Base-by-base conservation (phyloP, 2,888 invertebrate species). In the Formica aserva region DNA sequence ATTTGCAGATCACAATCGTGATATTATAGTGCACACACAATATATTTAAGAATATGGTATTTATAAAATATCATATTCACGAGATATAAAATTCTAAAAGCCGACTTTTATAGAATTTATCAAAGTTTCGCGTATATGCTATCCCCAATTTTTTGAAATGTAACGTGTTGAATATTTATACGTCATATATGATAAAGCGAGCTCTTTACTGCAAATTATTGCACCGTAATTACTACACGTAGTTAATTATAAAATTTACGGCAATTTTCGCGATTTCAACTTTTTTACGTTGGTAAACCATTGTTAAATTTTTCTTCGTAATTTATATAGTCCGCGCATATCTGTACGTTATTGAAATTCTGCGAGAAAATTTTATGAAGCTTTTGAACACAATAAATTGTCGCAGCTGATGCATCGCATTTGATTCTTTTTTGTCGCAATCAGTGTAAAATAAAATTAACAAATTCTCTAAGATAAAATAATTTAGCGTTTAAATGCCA, bases 341-440 rank as follows among this genome's bases (percentile, higher is more conserved):
- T 55, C 4, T 55, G 18, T 29, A 22, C 52, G 18, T 71, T 71
- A 45, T 13, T 78, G 72, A 45, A 71, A 71, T 72, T 78, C 45
- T 13, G 11, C 35, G 45, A 32, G 45, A 72, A 60, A 48, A 80
- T 80, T 80, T 52, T 35, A 26, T n/a, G 57, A 41, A 78, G 67
- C 38, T 52, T 52, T n/a, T 26, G 32, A 69, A 48, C 55, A n/a
- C 29, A 48, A 75, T 76, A 62, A 78, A 71, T 71, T 72, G 45
- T 45, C 38, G 41, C 13, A 18, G 32, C 18, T 62, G 35, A 57
- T 41, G 69, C n/a, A 18, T 45, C 9, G 22, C 22, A 26, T 22
- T 41, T 26, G 5, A 4, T 15, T 57, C 18, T 78, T 18, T 57
- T 71, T 71, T 48, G 13, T 41, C n/a, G 66, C n/a, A 57, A 48